phyloP scores from a whole-genome alignment of 2,113 vertebrate species.

The Mustelus asterias region DNA sequence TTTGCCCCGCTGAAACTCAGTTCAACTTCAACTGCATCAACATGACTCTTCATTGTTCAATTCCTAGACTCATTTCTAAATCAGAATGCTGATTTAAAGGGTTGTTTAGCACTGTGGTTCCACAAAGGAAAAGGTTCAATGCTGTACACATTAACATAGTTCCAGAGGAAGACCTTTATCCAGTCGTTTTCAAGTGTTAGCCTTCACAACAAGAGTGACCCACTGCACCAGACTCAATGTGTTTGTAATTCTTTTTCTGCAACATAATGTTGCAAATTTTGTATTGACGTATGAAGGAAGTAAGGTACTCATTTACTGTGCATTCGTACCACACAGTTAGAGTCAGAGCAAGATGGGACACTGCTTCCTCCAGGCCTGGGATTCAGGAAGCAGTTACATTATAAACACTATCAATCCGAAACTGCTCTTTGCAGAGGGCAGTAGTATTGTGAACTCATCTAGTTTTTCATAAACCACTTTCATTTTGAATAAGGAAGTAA shows the following conservation, averaged over 20 bases:
- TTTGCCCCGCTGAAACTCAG: not conserved
- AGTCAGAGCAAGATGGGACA: not conserved
- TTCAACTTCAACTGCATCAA: not conserved
- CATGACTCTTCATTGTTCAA: not conserved
- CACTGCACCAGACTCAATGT: not conserved
- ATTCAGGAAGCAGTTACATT: not conserved
- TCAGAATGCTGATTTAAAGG: not conserved
- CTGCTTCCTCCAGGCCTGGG: not conserved
- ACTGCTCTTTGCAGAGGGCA: not conserved
- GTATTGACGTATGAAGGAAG: not conserved
- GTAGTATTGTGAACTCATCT: not conserved
- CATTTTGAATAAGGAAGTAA: not conserved
- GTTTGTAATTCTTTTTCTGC: not conserved
- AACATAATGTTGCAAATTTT: not conserved
- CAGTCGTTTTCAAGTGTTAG: not conserved
- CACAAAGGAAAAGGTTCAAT: not conserved
- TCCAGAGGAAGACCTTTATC: not conserved
- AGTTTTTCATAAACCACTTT: not conserved
- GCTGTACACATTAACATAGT: not conserved
- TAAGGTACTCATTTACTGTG: not conserved
- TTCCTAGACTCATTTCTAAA: not conserved
- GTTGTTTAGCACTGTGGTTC: not conserved
- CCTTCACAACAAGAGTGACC: not conserved
- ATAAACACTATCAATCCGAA: not conserved
- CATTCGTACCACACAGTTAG: not conserved